Percentiles rank a stretch among this genome's conserved stretches.
Conservation (phyloP, 2,797 vertebrate species). For the Pseudocheirus occidentalis region DNA sequence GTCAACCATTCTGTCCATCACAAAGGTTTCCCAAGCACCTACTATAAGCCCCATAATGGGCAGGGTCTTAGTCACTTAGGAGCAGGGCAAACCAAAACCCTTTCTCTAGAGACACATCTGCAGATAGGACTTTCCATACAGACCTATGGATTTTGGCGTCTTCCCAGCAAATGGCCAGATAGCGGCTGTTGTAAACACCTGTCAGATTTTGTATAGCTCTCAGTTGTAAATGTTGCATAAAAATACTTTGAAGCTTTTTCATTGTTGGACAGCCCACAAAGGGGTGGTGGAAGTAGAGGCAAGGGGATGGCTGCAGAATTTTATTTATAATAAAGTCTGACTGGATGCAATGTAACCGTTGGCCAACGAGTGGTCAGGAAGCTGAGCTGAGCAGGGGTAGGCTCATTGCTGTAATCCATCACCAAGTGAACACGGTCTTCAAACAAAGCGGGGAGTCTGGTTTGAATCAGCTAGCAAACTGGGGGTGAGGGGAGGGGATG, state of each 20-base stretch:
- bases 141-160: slow-evolving; percentile 36
- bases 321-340: slow-evolving; percentile 61
- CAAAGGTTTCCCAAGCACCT: not conserved
- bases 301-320: slow-evolving; percentile 5
- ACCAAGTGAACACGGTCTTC: not conserved
- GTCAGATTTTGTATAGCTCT: slow-evolving; percentile 42
- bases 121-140: slow-evolving; percentile 42
- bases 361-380: slow-evolving; percentile 60
- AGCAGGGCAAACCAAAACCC: not conserved
- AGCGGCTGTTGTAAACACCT: slow-evolving; percentile 59
- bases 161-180: slow-evolving; percentile 60
- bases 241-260: slow-evolving; percentile 42
- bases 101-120: slow-evolving; percentile 27
- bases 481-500: not conserved
- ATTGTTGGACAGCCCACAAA: slow-evolving; percentile 21
- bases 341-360: slow-evolving; percentile 39
- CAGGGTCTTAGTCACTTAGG: not conserved
- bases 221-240: slow-evolving; percentile 42
- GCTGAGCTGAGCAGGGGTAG: slow-evolving; percentile 50
- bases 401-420: slow-evolving; percentile 64
- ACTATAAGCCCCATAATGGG: not conserved
- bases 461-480: slow-evolving; percentile 29
- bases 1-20: not conserved
- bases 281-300: not conserved
- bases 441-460: slow-evolving; percentile 39